phyloP scores from a whole-genome alignment of 2,888 invertebrate species.

The Drosophila neutralis region DNA sequence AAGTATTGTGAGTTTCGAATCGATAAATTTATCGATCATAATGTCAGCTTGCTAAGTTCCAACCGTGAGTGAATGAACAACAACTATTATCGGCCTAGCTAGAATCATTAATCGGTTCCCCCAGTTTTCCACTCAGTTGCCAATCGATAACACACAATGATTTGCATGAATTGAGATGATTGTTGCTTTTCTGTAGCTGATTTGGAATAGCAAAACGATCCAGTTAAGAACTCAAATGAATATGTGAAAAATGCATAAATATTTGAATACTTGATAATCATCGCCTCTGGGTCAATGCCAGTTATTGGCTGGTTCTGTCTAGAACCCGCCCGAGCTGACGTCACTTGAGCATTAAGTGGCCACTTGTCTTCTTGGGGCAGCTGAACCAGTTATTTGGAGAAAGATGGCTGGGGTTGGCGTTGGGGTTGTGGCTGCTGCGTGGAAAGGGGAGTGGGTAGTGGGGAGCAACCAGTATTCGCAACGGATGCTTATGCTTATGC shows the following conservation, averaged over 20 bases:
- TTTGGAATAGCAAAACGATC: neutral
- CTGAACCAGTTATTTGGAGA: slow-evolving; percentile 31
- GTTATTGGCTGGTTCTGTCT: slow-evolving; percentile 27
- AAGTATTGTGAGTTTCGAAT: neutral
- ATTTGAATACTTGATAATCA: slow-evolving; percentile 2
- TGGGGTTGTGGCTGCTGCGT: neutral
- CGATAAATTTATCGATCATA: neutral
- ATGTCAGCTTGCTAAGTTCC: neutral
- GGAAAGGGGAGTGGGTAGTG: neutral
- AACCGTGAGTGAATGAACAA: neutral
- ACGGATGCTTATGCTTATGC: slow-evolving; percentile 43
- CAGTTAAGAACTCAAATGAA: neutral
- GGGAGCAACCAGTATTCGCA: slow-evolving; percentile 14
- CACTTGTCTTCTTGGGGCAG: slow-evolving; percentile 16
- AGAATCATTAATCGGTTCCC: neutral
- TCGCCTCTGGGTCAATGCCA: slow-evolving; percentile 51
- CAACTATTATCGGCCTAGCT: neutral
- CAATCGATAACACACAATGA: slow-evolving; percentile 9
- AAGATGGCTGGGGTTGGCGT: neutral
- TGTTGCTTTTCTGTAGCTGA: neutral
- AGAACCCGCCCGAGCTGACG: slow-evolving; percentile 50
- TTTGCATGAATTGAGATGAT: neutral
- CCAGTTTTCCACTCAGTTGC: neutral
- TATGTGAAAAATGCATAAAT: slow-evolving; percentile 14
- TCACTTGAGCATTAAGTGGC: slow-evolving; percentile 36